Base-by-base conservation (phyloP, 2,113 vertebrate genomes). In the Chascanopsetta lugubris region DNA sequence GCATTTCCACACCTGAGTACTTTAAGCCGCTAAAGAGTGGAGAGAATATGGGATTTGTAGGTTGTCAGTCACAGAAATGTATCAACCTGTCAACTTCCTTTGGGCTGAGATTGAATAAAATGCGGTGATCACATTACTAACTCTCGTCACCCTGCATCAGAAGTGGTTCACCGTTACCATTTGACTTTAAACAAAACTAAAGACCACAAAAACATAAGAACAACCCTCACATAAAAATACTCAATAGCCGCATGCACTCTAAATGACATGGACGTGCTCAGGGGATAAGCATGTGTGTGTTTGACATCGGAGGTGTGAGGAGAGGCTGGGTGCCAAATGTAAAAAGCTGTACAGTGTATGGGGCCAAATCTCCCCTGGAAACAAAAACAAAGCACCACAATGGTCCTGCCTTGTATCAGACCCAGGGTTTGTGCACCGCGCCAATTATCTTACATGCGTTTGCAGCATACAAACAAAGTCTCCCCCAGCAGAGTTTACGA, bases 381-480 rank as follows among this genome's bases (percentile, higher is more conserved):
- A 79, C 64, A 67, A 54, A 86, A 87, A 85, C 61, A 88, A 83
- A 76, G 46, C 63, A 50, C 75, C 63, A 56, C 43, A 75, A 72
- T 8, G 20, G 12, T 25, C 56, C 59, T 62, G 77, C 63, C 67
- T 77, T 66, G 32, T 69, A 79, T 85, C 70, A 72, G 26, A 32
- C 79, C 68, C 49, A 51, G 36, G 54, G 58, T 61, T 71, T 75
- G n/a, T 86, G 75, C 76, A 84, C 77, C 75, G 75, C 38, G 5
- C 45, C 58, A 80, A 87, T 90, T 82, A 83, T 77, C 75, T 53
- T 53, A 53, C 50, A 53, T 30, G 18, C 13, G 43, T 69, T 77
- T 63, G 43, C 43, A 36, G 36, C 57, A 67, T 69, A 82, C 76
- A 85, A 81, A 85, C 71, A 46, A 81, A 75, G 61, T 89, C 89